Conservation (phyloP, 1,140 invertebrate species). For the Chrysomallon squamiferum region DNA sequence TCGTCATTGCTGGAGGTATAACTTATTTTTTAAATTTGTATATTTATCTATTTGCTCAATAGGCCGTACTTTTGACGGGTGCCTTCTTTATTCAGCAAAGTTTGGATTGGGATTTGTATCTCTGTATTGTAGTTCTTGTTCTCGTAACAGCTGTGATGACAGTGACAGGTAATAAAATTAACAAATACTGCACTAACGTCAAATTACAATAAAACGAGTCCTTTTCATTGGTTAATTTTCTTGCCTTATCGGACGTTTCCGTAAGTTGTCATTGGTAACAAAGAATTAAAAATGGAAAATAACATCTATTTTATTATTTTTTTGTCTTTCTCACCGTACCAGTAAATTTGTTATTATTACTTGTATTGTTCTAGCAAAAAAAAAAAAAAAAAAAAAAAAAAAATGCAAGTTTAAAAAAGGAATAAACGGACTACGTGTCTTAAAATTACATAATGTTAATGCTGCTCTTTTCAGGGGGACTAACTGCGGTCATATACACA, state of each 20-base stretch:
- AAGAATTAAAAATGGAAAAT: not conserved
- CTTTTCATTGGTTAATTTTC: not conserved
- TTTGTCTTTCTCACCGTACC: not conserved
- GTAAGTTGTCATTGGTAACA: not conserved
- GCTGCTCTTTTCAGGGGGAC: constrained; percentile 58
- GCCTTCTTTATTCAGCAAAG: constrained; percentile 68
- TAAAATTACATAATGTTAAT: too few relatives aligned
- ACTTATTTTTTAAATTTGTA: too few relatives aligned
- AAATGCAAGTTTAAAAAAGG: too few relatives aligned
- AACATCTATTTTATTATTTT: not conserved
- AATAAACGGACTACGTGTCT: too few relatives aligned
- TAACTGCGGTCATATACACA: constrained; percentile 68
- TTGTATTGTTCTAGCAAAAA: too few relatives aligned
- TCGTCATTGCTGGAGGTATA: too few relatives aligned
- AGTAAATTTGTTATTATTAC: not conserved
- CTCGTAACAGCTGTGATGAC: constrained; percentile 65
- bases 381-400: too few relatives aligned
- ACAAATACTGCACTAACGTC: not conserved
- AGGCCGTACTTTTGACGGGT: constrained; percentile 42
- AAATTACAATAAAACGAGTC: not conserved
- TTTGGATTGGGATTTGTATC: constrained; percentile 65
- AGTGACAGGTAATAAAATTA: constrained; percentile 44
- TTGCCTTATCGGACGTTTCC: not conserved
- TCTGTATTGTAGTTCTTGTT: constrained; percentile 63
- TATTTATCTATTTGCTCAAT: constrained; percentile 20